Percentiles rank a stretch among this genome's conserved stretches.
phyloP scores from a whole-genome alignment of 2,888 invertebrate genomes.

The Gandaritis pyraliata region DNA sequence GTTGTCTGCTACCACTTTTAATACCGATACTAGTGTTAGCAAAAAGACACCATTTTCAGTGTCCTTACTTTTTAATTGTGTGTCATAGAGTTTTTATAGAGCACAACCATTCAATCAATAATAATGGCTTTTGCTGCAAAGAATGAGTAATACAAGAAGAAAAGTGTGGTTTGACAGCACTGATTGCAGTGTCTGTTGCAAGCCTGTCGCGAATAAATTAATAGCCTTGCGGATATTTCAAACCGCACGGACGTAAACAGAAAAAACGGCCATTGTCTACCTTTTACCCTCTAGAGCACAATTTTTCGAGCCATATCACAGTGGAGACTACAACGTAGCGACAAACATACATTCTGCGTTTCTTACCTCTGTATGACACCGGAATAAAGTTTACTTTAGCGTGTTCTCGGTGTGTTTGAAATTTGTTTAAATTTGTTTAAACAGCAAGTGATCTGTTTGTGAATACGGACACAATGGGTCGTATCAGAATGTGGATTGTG shows the following conservation, averaged over 20 bases:
- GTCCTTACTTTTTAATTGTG: too few species aligned
- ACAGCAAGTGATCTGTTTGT: slow-evolving; percentile 13
- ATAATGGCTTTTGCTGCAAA: too few species aligned
- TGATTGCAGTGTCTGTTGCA: too few species aligned
- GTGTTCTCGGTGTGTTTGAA: not conserved
- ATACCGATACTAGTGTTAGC: too few species aligned
- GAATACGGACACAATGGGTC: slow-evolving; percentile 10
- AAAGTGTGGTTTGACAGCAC: too few species aligned
- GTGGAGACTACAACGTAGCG: slow-evolving; percentile 4
- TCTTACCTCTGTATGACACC: not conserved
- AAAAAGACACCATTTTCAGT: too few species aligned
- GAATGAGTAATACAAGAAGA: too few species aligned
- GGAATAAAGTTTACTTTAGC: slow-evolving; percentile 6
- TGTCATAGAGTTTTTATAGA: too few species aligned
- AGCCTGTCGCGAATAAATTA: too few species aligned
- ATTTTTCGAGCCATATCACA: slow-evolving; percentile 27
- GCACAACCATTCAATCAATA: too few species aligned
- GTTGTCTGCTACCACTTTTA: too few species aligned
- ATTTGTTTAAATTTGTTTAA: slow-evolving; percentile 10
- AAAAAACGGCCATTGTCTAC: slow-evolving; percentile 13
- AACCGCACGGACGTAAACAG: slow-evolving; percentile 10
- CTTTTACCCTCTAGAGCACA: slow-evolving; percentile 15
- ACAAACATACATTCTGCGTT: not conserved
- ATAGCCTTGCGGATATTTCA: slow-evolving; percentile 1
- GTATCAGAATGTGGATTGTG: slow-evolving; percentile 3